Evolutionary conservation across 2,888 invertebrate species (phyloP), one percentile per base, ranked within the genome.

Genomic region (Galerucella calmariensis): DNA sequence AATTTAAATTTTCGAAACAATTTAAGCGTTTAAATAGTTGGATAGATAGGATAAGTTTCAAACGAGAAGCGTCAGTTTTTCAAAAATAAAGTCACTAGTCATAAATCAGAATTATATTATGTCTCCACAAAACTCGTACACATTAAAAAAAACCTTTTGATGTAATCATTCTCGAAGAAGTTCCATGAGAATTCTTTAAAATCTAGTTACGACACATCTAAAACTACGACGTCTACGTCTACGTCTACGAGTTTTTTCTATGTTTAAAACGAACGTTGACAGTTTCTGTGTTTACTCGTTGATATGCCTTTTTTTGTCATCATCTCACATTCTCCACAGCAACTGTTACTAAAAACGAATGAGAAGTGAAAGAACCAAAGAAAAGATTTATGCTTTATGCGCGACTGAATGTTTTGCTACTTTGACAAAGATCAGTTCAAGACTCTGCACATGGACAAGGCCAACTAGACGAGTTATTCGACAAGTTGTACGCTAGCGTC

Each of bases 381-480:
- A 46, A 65, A 71, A 63, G 74, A 74, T 71, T 67, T 71, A 71
- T 67, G 71, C 44, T 72, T 75, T 69, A 78, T 75, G 78, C 79
- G 72, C 72, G 79, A 75, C 79, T 74, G 77, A 76, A 56, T 70
- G 63, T 58, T 58, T 58, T 65, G 71, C 71, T 71, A 44, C 71
- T 80, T 79, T 80, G 81, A 80, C 80, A 81, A 80, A 77, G 81
- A 78, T 77, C 76, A 78, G 77, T 78, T 79, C 79, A 72, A 78
- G 78, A 77, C 77, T 75, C 78, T 80, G 81, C 80, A 80, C 78
- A 77, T 74, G 81, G 81, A 81, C 84, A 84, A 84, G 84, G 84
- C 82, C 84, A 83, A 83, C 83, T 81, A 80, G 83, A 82, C 82
- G 77, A 79, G 81, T 82, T 83, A 81, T 78, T 78, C 80, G 73